Conservation (phyloP, 2,797 vertebrate genomes). For the Scolopax rusticola region DNA sequence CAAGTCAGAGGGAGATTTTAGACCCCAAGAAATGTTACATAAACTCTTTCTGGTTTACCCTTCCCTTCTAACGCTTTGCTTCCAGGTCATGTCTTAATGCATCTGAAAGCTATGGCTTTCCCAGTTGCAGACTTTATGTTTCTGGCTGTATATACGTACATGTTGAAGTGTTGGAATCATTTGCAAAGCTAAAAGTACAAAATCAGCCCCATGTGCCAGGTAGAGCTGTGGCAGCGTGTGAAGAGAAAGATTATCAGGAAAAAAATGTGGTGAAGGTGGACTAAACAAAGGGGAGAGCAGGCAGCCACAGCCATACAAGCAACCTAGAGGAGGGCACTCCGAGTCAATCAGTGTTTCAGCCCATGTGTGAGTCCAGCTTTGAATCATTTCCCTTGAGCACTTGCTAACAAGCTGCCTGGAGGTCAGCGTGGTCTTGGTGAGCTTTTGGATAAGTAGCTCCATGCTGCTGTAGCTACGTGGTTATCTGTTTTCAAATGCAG, state of each 20-base stretch:
- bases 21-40: background rate
- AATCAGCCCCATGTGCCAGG: background rate
- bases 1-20: background rate
- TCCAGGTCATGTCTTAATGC: background rate
- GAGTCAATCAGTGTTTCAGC: background rate
- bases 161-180: background rate
- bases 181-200: background rate
- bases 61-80: background rate
- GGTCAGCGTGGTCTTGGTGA: background rate
- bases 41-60: background rate
- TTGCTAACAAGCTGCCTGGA: background rate
- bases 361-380: background rate
- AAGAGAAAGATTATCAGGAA: background rate
- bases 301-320: background rate
- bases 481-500: background rate
- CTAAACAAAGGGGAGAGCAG: background rate
- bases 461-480: background rate
- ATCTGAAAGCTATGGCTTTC: background rate
- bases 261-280: background rate
- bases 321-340: background rate
- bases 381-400: background rate
- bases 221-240: background rate
- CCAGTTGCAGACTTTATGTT: background rate
- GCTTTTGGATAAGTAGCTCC: background rate
- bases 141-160: fast-evolving